These are phyloP conservation scores for Sthenelais limicola DNA, from an alignment of 2,888 invertebrate genomes.

Conservation along the genomic window DNA sequence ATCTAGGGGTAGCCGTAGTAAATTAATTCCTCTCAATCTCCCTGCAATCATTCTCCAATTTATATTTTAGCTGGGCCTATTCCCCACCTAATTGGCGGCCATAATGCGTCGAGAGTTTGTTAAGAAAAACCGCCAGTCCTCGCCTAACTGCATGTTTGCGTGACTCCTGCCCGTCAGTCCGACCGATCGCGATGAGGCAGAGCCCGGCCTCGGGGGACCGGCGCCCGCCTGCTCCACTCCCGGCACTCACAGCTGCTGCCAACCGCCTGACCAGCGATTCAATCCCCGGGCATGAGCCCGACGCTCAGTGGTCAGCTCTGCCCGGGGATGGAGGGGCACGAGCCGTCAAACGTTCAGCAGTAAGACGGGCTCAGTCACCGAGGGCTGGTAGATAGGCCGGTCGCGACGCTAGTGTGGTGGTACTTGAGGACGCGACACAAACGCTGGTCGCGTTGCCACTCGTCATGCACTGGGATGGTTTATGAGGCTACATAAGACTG, in stretches of 20 bases:
- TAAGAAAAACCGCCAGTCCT: slow-evolving; percentile 28
- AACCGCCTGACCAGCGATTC: neutral
- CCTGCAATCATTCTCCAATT: slow-evolving; percentile 35
- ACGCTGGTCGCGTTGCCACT: no score
- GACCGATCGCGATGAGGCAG: no score
- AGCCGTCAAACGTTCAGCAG: no score
- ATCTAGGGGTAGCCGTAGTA: slow-evolving; percentile 7
- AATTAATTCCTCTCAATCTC: slow-evolving; percentile 34
- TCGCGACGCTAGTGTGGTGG: no score
- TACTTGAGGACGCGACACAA: no score
- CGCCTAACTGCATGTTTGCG: slow-evolving; percentile 22
- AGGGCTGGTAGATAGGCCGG: no score
- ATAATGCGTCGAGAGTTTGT: slow-evolving; percentile 30
- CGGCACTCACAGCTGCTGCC: neutral
- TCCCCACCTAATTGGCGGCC: slow-evolving; percentile 23
- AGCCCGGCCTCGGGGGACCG: neutral
- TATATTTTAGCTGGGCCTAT: slow-evolving; percentile 37
- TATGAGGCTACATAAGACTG: no score
- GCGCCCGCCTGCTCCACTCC: neutral
- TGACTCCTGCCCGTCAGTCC: no score
- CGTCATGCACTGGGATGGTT: no score
- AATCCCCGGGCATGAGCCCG: neutral
- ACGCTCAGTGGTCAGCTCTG: slow-evolving; percentile 7
- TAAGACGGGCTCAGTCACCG: no score
- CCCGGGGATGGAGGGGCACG: neutral